Evolutionary conservation across 23 tunicate genomes (phyloP).

Genomic region (Halocynthia aurantium): DNA sequence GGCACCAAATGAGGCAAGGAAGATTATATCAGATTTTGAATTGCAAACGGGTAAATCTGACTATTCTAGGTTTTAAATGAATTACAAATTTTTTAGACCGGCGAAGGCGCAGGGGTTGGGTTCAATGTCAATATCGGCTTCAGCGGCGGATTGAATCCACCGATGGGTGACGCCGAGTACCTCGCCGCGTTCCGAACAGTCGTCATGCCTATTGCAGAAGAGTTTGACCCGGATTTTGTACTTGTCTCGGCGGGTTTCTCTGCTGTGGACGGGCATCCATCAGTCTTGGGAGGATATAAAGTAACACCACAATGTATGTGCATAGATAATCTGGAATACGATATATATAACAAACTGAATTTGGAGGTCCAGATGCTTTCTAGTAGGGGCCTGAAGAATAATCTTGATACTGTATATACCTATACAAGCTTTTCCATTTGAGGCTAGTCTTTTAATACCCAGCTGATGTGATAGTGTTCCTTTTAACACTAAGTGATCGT

Average conservation of each 20-base stretch:
- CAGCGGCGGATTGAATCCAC: constrained; percentile 44
- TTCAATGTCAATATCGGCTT: constrained; percentile 84
- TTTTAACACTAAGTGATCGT: too few species aligned
- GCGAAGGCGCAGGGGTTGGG: constrained; percentile 74
- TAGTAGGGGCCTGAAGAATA: too few species aligned
- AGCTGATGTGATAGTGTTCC: too few species aligned
- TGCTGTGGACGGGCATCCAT: constrained; percentile 76
- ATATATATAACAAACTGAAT: too few species aligned
- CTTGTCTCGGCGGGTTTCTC: constrained; percentile 87
- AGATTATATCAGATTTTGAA: not conserved
- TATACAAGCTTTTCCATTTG: too few species aligned
- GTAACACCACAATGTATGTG: constrained; percentile 84
- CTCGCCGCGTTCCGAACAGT: constrained; percentile 74
- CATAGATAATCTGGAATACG: not conserved
- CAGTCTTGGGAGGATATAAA: constrained; percentile 57
- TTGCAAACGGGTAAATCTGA: not conserved
- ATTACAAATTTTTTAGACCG: constrained; percentile 29
- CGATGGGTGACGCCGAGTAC: constrained; percentile 86
- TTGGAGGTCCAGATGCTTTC: too few species aligned
- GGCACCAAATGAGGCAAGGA: constrained; percentile 57
- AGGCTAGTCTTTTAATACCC: too few species aligned
- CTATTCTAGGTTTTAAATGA: not conserved
- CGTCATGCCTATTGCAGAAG: constrained; percentile 68
- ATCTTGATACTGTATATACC: too few species aligned
- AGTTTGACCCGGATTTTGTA: constrained; percentile 79